Evolutionary conservation across 2,113 vertebrate species (phyloP).

Genomic region (Fregata magnificens): DNA sequence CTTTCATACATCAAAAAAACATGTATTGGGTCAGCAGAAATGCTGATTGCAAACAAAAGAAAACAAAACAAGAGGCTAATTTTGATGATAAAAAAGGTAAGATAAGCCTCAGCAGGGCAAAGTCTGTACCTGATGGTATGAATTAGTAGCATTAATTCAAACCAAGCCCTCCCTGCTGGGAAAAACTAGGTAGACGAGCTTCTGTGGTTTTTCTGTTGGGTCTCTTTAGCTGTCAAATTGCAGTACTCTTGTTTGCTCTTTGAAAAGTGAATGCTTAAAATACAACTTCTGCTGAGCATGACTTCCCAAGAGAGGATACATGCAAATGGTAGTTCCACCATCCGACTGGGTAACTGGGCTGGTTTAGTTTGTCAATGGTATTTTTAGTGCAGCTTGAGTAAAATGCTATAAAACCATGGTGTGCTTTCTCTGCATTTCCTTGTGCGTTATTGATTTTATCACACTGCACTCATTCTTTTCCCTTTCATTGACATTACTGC

Average conservation of each 20-base stretch:
- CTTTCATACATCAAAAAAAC: neutral
- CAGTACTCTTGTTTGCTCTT: neutral
- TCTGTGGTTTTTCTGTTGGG: neutral
- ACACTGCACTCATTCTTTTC: neutral
- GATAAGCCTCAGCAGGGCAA: neutral
- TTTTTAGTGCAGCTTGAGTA: neutral
- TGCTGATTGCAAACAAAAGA: neutral
- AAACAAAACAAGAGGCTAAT: neutral
- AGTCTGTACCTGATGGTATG: neutral
- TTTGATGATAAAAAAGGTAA: neutral
- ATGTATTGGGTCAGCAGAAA: neutral
- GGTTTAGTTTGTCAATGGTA: neutral
- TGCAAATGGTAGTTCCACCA: neutral
- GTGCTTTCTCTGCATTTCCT: neutral
- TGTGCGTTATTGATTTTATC: neutral
- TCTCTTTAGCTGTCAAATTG: neutral
- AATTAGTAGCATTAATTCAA: neutral
- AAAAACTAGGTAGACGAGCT: neutral
- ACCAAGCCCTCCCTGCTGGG: neutral
- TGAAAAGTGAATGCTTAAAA: neutral
- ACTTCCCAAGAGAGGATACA: neutral
- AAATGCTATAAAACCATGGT: neutral
- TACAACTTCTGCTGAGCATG: neutral
- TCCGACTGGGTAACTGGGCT: neutral
- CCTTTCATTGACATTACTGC: neutral